Evolutionary conservation across 2,797 vertebrate species (phyloP).

Genomic region (Diceros bicornis): DNA sequence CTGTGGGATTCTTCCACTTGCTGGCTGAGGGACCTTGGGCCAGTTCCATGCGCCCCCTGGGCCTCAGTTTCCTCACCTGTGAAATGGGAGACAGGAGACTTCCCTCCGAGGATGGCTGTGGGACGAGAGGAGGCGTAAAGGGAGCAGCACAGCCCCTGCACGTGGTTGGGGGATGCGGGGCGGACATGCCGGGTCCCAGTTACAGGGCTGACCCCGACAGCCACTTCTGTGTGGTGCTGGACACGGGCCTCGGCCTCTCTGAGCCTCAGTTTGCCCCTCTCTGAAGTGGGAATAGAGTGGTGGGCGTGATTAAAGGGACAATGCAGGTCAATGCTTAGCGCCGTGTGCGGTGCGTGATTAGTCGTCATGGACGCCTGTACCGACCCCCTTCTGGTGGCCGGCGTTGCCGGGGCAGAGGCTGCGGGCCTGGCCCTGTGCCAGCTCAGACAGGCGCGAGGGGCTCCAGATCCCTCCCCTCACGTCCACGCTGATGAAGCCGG

Average conservation of each 20-base stretch:
- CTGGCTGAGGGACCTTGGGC: neutral
- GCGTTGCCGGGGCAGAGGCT: neutral
- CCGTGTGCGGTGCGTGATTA: too few species aligned
- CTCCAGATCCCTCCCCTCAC: too few species aligned
- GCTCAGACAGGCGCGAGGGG: neutral
- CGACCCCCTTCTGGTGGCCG: too few species aligned
- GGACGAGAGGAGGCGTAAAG: neutral
- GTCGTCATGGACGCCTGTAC: too few species aligned
- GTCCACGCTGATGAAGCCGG: neutral
- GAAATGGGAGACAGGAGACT: neutral
- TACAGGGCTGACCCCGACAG: neutral
- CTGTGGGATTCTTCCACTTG: neutral
- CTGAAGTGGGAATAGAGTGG: neutral
- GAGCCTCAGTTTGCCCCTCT: neutral
- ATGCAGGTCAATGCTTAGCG: too few species aligned
- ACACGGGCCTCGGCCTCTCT: fast-evolving
- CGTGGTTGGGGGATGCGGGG: fast-evolving
- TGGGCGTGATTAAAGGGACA: too few species aligned
- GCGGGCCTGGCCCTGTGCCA: neutral
- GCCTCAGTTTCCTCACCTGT: neutral
- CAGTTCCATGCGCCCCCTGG: neutral
- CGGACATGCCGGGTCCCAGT: fast-evolving
- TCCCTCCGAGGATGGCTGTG: neutral
- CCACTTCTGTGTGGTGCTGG: neutral
- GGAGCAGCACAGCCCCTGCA: neutral